Evolutionary conservation across 2,113 vertebrate genomes (phyloP).

Genomic region (Glaucidium brasilianum): DNA sequence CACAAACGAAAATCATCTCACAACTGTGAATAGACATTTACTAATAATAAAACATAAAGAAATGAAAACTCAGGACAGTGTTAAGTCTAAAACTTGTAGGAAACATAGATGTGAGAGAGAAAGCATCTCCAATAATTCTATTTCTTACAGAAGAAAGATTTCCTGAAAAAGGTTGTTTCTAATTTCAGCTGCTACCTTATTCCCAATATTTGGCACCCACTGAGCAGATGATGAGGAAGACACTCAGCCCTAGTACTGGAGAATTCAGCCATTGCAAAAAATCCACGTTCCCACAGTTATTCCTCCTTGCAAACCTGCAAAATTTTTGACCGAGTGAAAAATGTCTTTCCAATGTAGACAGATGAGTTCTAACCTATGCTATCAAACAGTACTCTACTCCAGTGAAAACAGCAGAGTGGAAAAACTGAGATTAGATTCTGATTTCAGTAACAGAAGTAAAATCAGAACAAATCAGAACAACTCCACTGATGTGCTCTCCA

Average conservation of each 20-base stretch:
- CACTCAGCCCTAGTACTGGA: not conserved
- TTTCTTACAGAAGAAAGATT: not conserved
- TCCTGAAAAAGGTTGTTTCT: not conserved
- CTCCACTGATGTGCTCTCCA: not conserved
- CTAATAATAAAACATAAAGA: constrained; percentile 41
- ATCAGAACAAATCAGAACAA: not conserved
- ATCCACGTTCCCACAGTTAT: not conserved
- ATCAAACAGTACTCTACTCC: not conserved
- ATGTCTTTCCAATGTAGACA: not conserved
- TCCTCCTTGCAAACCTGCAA: not conserved
- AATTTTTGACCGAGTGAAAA: constrained; percentile 18
- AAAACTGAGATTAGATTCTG: not conserved
- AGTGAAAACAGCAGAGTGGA: not conserved
- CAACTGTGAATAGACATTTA: constrained; percentile 18
- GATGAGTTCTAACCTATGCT: not conserved
- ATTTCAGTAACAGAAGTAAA: not conserved
- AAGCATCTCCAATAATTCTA: not conserved
- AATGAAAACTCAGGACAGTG: constrained; percentile 13
- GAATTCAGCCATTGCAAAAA: not conserved
- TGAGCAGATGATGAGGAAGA: not conserved
- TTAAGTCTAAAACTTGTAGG: not conserved
- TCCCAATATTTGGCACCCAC: not conserved
- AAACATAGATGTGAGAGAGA: not conserved
- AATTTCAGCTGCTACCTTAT: not conserved
- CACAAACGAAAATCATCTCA: constrained; percentile 52